Conservation (phyloP, 1,140 invertebrate genomes). For the Papilio machaon region DNA sequence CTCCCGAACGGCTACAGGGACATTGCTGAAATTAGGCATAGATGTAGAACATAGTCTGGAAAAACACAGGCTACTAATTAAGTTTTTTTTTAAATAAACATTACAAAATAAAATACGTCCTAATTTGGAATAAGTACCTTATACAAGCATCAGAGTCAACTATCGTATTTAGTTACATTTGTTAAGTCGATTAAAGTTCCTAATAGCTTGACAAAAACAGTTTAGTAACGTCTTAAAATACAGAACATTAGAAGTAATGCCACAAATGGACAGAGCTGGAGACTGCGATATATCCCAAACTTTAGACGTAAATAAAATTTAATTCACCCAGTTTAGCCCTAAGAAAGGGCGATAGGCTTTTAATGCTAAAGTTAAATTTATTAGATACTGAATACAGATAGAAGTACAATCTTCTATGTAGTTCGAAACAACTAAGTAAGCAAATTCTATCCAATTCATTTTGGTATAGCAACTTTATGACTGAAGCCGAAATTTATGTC, state of each 20-base stretch:
- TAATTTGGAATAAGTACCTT: background rate
- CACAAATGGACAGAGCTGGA: background rate
- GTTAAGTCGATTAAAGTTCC: background rate
- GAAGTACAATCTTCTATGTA: background rate
- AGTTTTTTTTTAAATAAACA: too few relatives aligned
- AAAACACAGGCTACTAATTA: too few relatives aligned
- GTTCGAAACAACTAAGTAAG: background rate
- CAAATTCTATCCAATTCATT: constrained; percentile 16
- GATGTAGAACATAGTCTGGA: too few relatives aligned
- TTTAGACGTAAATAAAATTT: constrained; percentile 18
- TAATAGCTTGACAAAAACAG: background rate
- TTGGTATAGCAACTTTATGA: constrained; percentile 1
- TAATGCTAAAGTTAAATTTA: constrained; percentile 19
- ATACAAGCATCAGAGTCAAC: background rate
- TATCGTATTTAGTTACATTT: background rate
- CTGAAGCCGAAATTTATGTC: background rate
- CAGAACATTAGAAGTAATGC: background rate
- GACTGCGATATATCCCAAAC: background rate
- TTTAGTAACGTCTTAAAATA: constrained; percentile 15
- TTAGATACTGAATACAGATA: background rate
- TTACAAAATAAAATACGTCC: background rate
- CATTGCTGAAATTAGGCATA: too few relatives aligned
- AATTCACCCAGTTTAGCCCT: background rate
- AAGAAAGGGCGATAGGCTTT: constrained; percentile 6
- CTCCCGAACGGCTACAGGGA: too few relatives aligned